These are phyloP conservation scores for Lerista edwardsae DNA, from an alignment of 2,797 vertebrate species.

Conservation along the genomic window DNA sequence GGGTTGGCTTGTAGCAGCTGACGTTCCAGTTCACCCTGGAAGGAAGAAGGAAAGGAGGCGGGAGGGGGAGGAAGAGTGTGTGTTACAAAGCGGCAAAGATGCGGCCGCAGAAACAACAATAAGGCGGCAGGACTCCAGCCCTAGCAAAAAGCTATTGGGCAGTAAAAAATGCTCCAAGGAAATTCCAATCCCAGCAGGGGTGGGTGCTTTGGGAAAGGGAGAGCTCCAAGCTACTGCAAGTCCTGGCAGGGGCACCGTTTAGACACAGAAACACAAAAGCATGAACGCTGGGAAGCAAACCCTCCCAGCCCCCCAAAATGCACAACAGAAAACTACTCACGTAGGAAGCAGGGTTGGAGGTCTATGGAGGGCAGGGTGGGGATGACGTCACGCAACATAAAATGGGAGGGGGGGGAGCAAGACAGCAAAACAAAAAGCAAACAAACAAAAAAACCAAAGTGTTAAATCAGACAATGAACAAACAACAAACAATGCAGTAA, in stretches of 20 bases:
- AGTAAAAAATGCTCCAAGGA: neutral
- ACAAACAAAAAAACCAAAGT: slow-evolving; percentile 17
- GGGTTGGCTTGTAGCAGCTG: slow-evolving; percentile 92
- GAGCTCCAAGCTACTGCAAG: too few relatives aligned
- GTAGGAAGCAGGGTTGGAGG: slow-evolving; percentile 57
- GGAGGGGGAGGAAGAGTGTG: neutral
- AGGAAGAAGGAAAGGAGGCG: neutral
- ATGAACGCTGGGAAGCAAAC: neutral
- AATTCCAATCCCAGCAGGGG: neutral
- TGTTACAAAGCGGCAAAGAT: neutral
- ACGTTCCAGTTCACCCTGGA: slow-evolving; percentile 88
- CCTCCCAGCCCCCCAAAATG: neutral
- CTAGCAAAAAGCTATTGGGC: neutral
- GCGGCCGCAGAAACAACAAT: neutral
- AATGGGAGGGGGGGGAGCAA: neutral
- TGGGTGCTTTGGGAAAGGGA: too few relatives aligned
- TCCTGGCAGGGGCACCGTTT: neutral
- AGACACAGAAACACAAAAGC: neutral
- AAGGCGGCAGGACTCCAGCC: neutral
- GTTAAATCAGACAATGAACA: neutral
- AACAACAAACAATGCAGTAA: neutral
- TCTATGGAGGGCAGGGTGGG: slow-evolving; percentile 62
- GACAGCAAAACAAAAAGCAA: slow-evolving; percentile 8
- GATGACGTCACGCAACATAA: slow-evolving; percentile 53
- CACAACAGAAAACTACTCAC: slow-evolving; percentile 56